Percentiles rank a stretch among this genome's conserved stretches.
phyloP scores from a whole-genome alignment of 2,797 vertebrate species.

The Tokudaia tokunoshimensis region DNA sequence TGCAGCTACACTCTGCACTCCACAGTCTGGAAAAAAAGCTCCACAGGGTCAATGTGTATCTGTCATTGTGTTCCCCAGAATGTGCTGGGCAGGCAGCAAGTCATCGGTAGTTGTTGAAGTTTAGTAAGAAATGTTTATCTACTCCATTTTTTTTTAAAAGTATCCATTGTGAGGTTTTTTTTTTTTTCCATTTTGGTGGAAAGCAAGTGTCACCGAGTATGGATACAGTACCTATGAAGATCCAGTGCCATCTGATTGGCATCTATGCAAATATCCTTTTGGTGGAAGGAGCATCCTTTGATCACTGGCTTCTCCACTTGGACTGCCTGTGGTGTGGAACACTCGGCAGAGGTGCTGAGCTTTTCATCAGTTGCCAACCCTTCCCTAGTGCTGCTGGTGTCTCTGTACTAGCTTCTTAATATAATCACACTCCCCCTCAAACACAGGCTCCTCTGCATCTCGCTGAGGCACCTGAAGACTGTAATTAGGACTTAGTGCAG shows the following conservation, averaged over 20 bases:
- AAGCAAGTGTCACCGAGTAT: not conserved
- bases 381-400: not conserved
- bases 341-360: not conserved
- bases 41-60: too few species aligned
- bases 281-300: not conserved
- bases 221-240: not conserved
- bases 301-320: conserved; percentile 12
- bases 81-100: too few species aligned
- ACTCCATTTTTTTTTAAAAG: conserved; percentile 30
- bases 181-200: conserved; percentile 8
- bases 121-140: conserved; percentile 42
- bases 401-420: not conserved
- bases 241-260: not conserved
- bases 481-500: conserved; percentile 53
- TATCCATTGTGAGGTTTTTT: not conserved
- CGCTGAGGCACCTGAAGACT: conserved; percentile 42
- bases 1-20: too few species aligned
- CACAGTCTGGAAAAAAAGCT: too few species aligned
- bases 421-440: not conserved
- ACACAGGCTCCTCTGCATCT: conserved; percentile 6
- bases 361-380: conserved; percentile 24
- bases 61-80: too few species aligned
- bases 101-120: not conserved
- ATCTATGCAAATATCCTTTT: not conserved
- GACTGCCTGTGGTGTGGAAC: not conserved